Percentiles rank a stretch among this genome's conserved stretches.
Conservation (phyloP, 92 coral and sea anemone species). For the Epizoanthus stellaris region DNA sequence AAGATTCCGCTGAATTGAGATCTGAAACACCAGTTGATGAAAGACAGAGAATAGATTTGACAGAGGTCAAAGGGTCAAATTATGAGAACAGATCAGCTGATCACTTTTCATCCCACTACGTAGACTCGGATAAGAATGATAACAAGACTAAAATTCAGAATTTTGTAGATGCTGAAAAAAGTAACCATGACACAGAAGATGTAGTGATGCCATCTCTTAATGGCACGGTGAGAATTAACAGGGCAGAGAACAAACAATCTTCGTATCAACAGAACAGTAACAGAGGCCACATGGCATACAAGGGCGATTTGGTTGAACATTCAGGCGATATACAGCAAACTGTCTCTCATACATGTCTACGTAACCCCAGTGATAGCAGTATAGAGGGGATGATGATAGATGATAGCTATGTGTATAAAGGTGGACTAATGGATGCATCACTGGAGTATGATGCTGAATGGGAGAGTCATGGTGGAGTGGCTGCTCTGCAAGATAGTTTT, state of each 20-base stretch:
- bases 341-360: neutral
- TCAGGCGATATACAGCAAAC: neutral
- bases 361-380: constrained; percentile 13
- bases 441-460: constrained; percentile 93
- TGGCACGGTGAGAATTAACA: neutral
- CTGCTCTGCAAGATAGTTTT: constrained; percentile 14
- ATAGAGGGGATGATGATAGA: constrained; percentile 12
- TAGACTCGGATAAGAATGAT: too few species aligned
- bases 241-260: neutral
- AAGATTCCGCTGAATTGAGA: too few species aligned
- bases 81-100: too few species aligned
- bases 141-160: too few species aligned
- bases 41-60: too few species aligned
- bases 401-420: neutral
- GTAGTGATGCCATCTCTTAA: neutral
- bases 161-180: neutral
- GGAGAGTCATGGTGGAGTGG: constrained; percentile 68
- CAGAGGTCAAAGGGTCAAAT: too few species aligned
- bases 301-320: too few species aligned
- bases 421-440: constrained; percentile 51
- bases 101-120: too few species aligned
- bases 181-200: neutral
- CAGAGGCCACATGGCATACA: too few species aligned
- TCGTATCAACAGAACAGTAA: too few species aligned
- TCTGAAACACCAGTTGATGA: too few species aligned